phyloP scores from a whole-genome alignment of 2,888 invertebrate species.

The Leucozona laternaria region DNA sequence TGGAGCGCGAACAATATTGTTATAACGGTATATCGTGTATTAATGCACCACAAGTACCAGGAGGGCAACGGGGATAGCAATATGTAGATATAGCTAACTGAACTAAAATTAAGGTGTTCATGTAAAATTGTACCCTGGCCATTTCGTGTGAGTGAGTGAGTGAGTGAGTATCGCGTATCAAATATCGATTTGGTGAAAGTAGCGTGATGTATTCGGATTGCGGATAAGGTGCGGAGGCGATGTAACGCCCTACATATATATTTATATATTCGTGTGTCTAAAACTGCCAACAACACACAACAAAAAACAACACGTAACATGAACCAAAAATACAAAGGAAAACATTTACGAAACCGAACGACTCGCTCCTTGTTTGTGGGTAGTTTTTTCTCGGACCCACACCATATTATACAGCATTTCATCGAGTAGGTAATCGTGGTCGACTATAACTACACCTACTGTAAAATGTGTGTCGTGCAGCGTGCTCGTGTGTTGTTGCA shows the following conservation, averaged over 20 bases:
- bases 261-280: background rate
- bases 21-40: conserved; percentile 60
- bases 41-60: conserved; percentile 2
- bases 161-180: conserved; percentile 12
- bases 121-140: conserved; percentile 74
- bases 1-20: conserved; percentile 75
- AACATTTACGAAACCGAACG: conserved; percentile 30
- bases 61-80: too few species aligned
- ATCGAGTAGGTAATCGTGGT: conserved; percentile 46
- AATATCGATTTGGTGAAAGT: conserved; percentile 56
- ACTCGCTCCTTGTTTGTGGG: conserved; percentile 37
- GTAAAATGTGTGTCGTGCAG: conserved; percentile 59
- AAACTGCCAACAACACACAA: conserved; percentile 21
- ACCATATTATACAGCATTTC: too few species aligned
- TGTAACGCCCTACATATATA: conserved; percentile 46
- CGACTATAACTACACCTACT: conserved; percentile 3
- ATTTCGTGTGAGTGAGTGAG: conserved; percentile 40
- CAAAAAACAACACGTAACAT: conserved; percentile 5
- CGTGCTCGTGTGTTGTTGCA: background rate
- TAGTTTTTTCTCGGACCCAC: conserved; percentile 31
- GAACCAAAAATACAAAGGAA: conserved; percentile 24
- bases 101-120: conserved; percentile 74
- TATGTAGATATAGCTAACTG: background rate
- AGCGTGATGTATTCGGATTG: conserved; percentile 23
- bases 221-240: conserved; percentile 36